A percentile compares a stretch with the other conserved stretches of the same genome.
Evolutionary conservation across 2,113 vertebrate species (phyloP).

Genomic region (Rynchops niger): DNA sequence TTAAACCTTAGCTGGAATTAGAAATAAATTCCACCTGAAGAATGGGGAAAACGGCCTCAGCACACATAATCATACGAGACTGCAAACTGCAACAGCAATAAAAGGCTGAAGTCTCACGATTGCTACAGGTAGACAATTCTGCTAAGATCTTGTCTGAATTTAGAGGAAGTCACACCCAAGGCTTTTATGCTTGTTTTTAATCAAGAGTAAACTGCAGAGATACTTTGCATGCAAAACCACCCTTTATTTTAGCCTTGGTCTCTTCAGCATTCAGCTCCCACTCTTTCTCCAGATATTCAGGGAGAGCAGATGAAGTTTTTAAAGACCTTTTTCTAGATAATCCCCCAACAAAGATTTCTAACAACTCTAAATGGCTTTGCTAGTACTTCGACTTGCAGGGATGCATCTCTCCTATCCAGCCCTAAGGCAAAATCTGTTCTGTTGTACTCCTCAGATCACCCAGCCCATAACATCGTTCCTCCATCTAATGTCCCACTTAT

Average conservation of each 20-base stretch:
- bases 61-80: neutral
- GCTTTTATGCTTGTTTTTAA: neutral
- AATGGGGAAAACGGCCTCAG: neutral
- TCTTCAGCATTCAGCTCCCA: neutral
- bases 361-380: neutral
- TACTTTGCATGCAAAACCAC: neutral
- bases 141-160: too few species aligned
- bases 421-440: neutral
- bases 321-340: neutral
- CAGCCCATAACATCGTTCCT: neutral
- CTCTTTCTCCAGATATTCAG: neutral
- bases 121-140: neutral
- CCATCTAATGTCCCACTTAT: neutral
- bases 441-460: neutral
- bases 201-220: neutral
- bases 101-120: neutral
- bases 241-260: neutral
- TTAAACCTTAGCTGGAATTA: neutral
- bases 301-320: neutral
- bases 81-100: neutral
- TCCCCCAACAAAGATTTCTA: neutral
- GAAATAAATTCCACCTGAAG: neutral
- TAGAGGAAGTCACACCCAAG: neutral
- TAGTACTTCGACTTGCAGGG: neutral
- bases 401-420: neutral